Percentiles rank a stretch among this genome's conserved stretches.
Conservation (phyloP, 2,888 invertebrate species). For the Troilus luridus region DNA sequence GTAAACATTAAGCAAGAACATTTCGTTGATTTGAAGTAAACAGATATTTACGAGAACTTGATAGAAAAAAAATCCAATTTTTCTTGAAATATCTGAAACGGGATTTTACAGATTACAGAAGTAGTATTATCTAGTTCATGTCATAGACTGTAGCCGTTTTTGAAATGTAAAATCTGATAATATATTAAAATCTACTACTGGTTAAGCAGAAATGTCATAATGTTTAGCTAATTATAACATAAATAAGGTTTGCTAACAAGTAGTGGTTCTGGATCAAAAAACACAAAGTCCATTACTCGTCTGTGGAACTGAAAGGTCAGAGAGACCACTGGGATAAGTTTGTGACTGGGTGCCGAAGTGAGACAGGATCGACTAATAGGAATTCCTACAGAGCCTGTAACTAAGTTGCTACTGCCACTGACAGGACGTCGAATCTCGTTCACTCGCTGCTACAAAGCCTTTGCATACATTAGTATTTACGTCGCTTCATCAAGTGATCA, state of each 20-base stretch:
- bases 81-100: no score
- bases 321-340: not conserved
- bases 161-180: no score
- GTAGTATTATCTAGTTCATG: no score
- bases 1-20: no score
- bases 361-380: not conserved
- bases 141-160: no score
- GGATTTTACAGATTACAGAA: no score
- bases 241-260: not conserved
- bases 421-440: not conserved
- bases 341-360: not conserved
- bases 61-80: no score
- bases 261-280: not conserved
- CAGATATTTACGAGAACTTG: no score
- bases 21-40: no score
- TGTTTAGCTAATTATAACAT: not conserved
- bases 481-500: not conserved
- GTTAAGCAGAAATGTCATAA: no score
- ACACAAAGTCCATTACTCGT: not conserved
- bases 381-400: not conserved
- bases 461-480: constrained; percentile 1
- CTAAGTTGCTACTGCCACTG: constrained; percentile 1
- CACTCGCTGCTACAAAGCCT: not conserved
- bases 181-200: no score
- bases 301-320: not conserved